Conservation (phyloP, 2,888 invertebrate species). For the Cataglyphis livida region DNA sequence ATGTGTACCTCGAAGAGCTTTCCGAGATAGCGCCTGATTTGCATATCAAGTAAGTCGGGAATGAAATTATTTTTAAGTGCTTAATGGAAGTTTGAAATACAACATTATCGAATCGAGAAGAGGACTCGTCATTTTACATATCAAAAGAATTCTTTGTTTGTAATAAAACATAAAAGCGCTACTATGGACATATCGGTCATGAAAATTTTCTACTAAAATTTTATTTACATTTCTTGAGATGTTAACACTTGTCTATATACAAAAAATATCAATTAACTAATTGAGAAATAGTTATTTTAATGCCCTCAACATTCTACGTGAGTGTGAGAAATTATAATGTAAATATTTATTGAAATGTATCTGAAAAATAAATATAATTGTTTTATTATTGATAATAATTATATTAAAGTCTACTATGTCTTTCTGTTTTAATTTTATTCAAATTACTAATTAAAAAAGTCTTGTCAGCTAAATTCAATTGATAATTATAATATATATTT, state of each 20-base stretch:
- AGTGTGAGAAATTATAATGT: neutral
- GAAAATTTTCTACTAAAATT: constrained; percentile 59
- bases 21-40: constrained; percentile 71
- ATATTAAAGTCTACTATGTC: neutral
- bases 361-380: neutral
- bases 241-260: neutral
- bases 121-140: constrained; percentile 78
- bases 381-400: neutral
- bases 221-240: constrained; percentile 44
- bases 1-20: constrained; percentile 31
- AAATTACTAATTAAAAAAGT: neutral
- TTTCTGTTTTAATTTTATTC: neutral
- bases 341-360: neutral
- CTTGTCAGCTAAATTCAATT: neutral
- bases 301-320: neutral
- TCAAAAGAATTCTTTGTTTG: constrained; percentile 76
- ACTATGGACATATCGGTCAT: constrained; percentile 52
- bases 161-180: constrained; percentile 48
- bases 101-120: constrained; percentile 77
- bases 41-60: constrained; percentile 76
- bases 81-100: constrained; percentile 82
- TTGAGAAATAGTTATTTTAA: neutral
- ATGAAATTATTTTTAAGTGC: constrained; percentile 82
- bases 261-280: neutral
- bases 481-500: neutral